phyloP scores from a whole-genome alignment of 2,113 vertebrate species.

The Psilopsiagon aymara region DNA sequence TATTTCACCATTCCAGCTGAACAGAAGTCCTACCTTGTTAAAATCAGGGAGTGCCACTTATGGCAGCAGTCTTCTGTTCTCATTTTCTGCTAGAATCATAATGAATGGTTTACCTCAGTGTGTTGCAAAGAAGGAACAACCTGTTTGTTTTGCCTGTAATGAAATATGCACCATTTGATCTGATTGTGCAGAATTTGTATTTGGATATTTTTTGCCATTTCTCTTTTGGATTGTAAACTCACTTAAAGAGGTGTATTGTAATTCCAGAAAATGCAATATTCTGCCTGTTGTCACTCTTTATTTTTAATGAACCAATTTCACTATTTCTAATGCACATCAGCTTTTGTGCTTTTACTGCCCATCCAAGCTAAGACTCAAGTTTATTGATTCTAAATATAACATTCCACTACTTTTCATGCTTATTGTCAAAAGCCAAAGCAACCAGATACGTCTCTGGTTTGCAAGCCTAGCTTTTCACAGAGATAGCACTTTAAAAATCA shows the following conservation, averaged over 20 bases:
- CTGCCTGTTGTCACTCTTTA: background rate
- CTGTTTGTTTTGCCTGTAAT: background rate
- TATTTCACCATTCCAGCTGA: constrained; percentile 20
- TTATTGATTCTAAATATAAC: background rate
- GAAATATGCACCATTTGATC: background rate
- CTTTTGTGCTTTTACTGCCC: background rate
- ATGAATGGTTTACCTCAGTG: constrained; percentile 35
- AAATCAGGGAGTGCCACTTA: constrained; percentile 7
- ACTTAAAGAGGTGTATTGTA: background rate
- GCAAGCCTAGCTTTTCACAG: background rate
- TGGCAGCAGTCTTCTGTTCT: constrained; percentile 38
- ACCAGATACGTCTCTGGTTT: background rate
- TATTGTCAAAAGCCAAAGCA: background rate
- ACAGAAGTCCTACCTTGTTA: constrained; percentile 45
- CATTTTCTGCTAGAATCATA: constrained; percentile 21
- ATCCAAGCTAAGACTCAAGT: background rate
- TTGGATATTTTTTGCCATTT: background rate
- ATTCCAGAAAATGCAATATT: background rate
- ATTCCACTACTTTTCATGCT: background rate
- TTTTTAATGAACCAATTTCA: background rate
- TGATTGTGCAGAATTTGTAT: background rate
- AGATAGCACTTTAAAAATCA: background rate
- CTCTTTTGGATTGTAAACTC: background rate
- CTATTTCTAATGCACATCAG: background rate
- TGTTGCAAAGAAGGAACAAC: background rate